phyloP scores from a whole-genome alignment of 2,888 invertebrate genomes.

The Steinernema scapterisci region DNA sequence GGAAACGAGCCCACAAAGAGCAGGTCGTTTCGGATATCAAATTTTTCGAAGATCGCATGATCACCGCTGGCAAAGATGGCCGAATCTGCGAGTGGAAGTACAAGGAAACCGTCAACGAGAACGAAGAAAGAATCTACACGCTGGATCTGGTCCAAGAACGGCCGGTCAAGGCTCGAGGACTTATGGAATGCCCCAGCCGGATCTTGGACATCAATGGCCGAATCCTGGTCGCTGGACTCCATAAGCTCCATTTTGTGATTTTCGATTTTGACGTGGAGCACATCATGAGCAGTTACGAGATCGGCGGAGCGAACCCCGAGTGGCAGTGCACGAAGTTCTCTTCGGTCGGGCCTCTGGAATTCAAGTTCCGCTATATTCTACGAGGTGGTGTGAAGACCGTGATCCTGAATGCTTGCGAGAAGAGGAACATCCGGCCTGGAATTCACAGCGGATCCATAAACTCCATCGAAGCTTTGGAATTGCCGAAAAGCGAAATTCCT shows the following conservation, averaged over 20 bases:
- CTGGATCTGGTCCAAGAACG: not conserved
- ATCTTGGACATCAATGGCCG: constrained; percentile 10
- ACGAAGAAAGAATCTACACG: too few species aligned
- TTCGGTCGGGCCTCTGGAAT: not conserved
- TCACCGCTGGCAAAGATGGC: constrained; percentile 35
- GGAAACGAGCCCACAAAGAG: not conserved
- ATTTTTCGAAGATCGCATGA: not conserved
- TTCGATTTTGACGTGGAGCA: not conserved
- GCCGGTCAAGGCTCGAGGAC: not conserved
- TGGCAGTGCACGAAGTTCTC: not conserved
- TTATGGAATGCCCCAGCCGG: constrained; percentile 34
- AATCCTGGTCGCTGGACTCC: constrained; percentile 31
- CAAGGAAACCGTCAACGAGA: not conserved
- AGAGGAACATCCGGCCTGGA: not conserved
- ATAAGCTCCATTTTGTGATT: not conserved
- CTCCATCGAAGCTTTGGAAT: not conserved
- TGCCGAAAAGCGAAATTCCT: not conserved
- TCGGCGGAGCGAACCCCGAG: constrained; percentile 35
- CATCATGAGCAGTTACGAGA: constrained; percentile 25
- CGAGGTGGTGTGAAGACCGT: not conserved
- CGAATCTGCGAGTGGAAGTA: constrained; percentile 15
- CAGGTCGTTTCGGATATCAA: constrained; percentile 15
- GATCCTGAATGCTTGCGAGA: constrained; percentile 22
- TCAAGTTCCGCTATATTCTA: not conserved
- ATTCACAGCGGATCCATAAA: not conserved